Evolutionary conservation across 1,140 invertebrate species (phyloP), one percentile per base, ranked within the genome.

Genomic region (Drosophila paulistorum): DNA sequence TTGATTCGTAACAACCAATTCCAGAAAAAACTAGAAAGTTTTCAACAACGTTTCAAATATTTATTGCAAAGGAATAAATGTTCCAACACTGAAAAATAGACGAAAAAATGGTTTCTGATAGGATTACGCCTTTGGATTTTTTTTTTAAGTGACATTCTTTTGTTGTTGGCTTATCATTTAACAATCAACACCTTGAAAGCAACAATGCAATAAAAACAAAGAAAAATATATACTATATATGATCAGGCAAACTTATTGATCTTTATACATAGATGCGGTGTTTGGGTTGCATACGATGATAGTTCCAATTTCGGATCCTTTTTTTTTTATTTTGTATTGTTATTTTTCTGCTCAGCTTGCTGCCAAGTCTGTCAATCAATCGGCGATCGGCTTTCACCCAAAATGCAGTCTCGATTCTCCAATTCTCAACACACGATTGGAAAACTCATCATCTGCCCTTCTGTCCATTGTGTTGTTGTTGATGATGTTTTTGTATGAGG

Each of bases 251-350:
- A 74, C 17, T 51, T 51, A 51, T 51, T 51, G 45, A 51, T 51
- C 45, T 51, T 51, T 23, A 9, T 48, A 20, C 7, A 48, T 48
- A 74, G 71, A 65, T 72, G 14, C 39, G 23, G 23, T 63, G 70
- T 66, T 72, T 74, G 61, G 63, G 30, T 64, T 20, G 17, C 59
- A 60, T 39, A 48, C 35, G 68, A 55, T 59, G 61, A 74, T 74
- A 73, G 71, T 74, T 74, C 70, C 70, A 74, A 74, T 74, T 74
- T 74, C 71, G 70, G 54, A 71, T 60, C 51, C 42, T 71, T 68
- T 71, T 72, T 23, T 23, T 23, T 55, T 54, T 20, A 33, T 74
- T 54, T 62, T 60, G 62, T 39, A 33, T 48, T 33, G 37, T 39
- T 10, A 11, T 42, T 45, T 51, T 51, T 51, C 45, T 51, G 45